These are phyloP conservation scores for Cyphomyrmex costatus DNA, from an alignment of 1,140 invertebrate genomes.

Conservation along the genomic window DNA sequence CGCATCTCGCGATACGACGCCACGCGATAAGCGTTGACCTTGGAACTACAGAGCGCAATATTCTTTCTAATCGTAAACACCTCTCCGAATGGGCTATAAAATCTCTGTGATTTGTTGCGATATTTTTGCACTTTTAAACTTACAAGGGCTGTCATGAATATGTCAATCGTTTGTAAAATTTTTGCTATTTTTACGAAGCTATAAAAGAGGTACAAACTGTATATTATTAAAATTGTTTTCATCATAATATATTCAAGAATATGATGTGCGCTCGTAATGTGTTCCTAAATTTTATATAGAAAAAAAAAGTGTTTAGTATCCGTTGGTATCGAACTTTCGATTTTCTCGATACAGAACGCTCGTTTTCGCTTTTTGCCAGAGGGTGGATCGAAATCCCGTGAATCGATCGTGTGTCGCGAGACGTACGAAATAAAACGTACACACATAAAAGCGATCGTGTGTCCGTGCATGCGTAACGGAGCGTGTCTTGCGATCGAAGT, in stretches of 20 bases:
- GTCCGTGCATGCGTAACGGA: constrained; percentile 69
- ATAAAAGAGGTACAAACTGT: background rate
- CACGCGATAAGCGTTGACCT: background rate
- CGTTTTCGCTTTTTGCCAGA: constrained; percentile 14
- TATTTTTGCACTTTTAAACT: background rate
- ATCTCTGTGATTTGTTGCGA: background rate
- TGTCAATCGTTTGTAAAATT: background rate
- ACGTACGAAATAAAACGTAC: constrained; percentile 37
- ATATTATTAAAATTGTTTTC: background rate
- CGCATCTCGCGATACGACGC: background rate
- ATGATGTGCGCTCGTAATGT: background rate
- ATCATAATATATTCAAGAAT: background rate
- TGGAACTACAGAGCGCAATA: background rate
- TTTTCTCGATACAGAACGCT: constrained; percentile 17
- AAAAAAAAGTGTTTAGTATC: background rate
- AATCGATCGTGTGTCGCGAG: constrained; percentile 63
- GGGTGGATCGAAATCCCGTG: constrained; percentile 34
- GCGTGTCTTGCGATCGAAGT: constrained; percentile 74
- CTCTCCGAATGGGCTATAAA: background rate
- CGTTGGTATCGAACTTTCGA: background rate
- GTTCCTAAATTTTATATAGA: background rate
- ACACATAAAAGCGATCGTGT: constrained; percentile 2
- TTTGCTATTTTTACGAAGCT: background rate
- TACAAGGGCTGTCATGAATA: background rate
- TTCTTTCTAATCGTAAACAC: background rate